These are phyloP conservation scores for Drosophila dives DNA, from an alignment of 2,888 invertebrate species.

Conservation along the genomic window DNA sequence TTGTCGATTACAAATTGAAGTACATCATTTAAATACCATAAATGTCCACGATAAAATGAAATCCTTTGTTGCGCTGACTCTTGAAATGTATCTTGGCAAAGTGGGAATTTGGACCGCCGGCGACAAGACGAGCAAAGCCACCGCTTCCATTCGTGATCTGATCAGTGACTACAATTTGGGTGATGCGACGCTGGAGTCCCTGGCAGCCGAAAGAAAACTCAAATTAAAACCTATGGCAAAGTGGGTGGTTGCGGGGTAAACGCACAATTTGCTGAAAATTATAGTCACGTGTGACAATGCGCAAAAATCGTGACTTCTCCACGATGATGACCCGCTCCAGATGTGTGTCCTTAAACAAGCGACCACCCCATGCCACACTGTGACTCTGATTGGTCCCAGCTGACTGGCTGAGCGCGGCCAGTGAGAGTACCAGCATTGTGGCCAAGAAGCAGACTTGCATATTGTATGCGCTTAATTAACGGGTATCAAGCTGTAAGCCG, in stretches of 20 bases:
- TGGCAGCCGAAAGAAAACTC: neutral
- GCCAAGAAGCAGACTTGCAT: slow-evolving; percentile 51
- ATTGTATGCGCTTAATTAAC: slow-evolving; percentile 19
- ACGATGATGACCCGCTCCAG: slow-evolving; percentile 58
- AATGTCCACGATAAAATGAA: slow-evolving; percentile 85
- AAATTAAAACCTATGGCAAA: neutral
- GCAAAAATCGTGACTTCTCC: slow-evolving; percentile 59
- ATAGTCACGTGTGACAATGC: slow-evolving; percentile 62
- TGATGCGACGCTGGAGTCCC: slow-evolving; percentile 68
- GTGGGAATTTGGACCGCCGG: slow-evolving; percentile 84
- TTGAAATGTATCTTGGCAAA: slow-evolving; percentile 84
- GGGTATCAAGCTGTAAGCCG: neutral
- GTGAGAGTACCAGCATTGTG: slow-evolving; percentile 28
- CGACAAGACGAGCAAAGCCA: slow-evolving; percentile 82
- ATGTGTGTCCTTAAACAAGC: slow-evolving; percentile 57
- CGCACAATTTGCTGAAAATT: slow-evolving; percentile 53
- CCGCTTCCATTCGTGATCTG: slow-evolving; percentile 85
- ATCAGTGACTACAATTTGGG: slow-evolving; percentile 84
- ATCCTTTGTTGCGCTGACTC: slow-evolving; percentile 84
- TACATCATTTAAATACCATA: slow-evolving; percentile 76
- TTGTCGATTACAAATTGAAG: neutral
- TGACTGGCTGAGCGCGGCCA: slow-evolving; percentile 11
- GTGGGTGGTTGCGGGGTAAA: neutral
- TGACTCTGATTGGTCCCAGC: slow-evolving; percentile 54
- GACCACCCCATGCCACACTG: slow-evolving; percentile 66